Base-by-base conservation (phyloP, 2,797 vertebrate species). In the Coregonus ussuriensis region DNA sequence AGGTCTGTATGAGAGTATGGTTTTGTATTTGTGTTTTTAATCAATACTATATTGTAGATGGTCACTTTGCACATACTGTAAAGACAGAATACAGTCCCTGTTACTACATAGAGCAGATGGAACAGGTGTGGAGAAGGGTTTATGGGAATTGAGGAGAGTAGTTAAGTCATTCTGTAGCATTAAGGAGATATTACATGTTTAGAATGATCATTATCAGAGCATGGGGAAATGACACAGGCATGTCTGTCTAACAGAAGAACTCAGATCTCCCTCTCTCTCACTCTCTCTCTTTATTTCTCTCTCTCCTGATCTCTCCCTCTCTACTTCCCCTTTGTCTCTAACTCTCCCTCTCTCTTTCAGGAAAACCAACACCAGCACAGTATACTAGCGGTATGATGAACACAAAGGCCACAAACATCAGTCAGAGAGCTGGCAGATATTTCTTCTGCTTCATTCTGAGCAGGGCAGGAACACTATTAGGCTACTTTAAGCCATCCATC, bases 401-500 rank as follows among this genome's bases (percentile, higher is more conserved):
- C 78, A 80, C 78, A 81, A 78, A 82, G 86, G 84, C 87, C 80
- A 63, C 82, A 72, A 78, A 74, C 84, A 88, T 88, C 88, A 77
- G 77, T 87, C 90, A 85, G 78, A 75, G 25, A 69, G 62, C 79
- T 9, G 7, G 41, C 80, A 88, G 84, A 88, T 87, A 89, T 88
- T 87, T 89, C 86, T 88, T 90, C 83, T 86, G 79, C 72, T 84
- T 85, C 77, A 13, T 29, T 21, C 56, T 47, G 69, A 69, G 77
- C 78, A 80, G 88, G 72, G 78, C 88, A 82, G 87, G 86, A 81
- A 77, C 81, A 69, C 84, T 83, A 82, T 88, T 78, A 88, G 80
- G 75, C 74, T 75, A 87, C 85, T 88, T 70, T 77, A 79, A 88
- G 80, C 81, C 78, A 82, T 90, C 88, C 79, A 77, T 91, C 91